Conservation (phyloP, 2,113 vertebrate genomes). For the Sinosuthora webbiana region DNA sequence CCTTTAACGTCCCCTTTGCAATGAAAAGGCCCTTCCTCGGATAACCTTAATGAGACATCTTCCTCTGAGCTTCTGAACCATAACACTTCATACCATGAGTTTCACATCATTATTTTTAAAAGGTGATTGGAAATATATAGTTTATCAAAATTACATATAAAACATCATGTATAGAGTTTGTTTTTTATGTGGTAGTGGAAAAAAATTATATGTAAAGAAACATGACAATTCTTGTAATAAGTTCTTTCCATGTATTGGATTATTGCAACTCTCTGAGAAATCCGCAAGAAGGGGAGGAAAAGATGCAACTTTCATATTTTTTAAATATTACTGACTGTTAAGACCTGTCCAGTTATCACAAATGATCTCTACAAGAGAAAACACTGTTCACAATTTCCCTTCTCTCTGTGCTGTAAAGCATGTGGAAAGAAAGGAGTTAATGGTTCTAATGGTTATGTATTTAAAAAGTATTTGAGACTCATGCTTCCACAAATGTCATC, state of each 20-base stretch:
- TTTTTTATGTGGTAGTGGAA: background rate
- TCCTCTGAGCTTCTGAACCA: background rate
- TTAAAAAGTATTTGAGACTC: background rate
- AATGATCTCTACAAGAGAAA: background rate
- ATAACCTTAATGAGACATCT: background rate
- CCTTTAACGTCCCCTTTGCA: background rate
- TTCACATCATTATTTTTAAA: background rate
- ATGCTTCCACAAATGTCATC: slow-evolving; percentile 5
- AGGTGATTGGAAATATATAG: background rate
- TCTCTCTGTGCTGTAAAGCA: background rate
- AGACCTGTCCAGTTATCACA: background rate
- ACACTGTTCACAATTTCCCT: background rate
- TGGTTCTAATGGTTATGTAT: background rate
- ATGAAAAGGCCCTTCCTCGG: background rate
- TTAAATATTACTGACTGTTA: background rate
- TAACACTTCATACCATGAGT: background rate
- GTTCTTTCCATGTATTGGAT: background rate
- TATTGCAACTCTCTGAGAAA: background rate
- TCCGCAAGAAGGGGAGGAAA: background rate
- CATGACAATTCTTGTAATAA: background rate
- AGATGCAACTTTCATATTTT: background rate
- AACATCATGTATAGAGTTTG: background rate
- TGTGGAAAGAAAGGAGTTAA: background rate
- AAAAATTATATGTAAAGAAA: background rate
- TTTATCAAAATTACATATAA: background rate